These are phyloP conservation scores for Tachina grossa DNA, from an alignment of 2,888 invertebrate species.

Conservation along the genomic window DNA sequence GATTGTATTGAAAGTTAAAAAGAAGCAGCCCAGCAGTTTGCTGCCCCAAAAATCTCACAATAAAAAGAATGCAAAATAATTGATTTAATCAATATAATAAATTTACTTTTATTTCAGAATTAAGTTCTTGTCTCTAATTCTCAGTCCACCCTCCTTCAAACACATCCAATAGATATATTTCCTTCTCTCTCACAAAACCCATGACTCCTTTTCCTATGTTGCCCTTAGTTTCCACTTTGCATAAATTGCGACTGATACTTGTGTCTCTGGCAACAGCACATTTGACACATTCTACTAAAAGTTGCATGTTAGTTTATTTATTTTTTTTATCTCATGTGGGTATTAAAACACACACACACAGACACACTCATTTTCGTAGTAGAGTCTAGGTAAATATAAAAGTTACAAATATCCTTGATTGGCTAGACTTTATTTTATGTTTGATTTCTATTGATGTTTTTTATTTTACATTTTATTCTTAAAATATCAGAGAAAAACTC, in stretches of 20 bases:
- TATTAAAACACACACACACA: conserved; percentile 1
- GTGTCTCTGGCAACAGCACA: conserved; percentile 33
- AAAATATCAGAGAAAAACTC: conserved; percentile 40
- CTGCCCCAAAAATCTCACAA: not conserved
- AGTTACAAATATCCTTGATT: conserved; percentile 70
- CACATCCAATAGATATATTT: not conserved
- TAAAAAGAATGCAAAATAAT: not conserved
- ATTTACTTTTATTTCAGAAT: not conserved
- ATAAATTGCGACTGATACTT: conserved; percentile 25
- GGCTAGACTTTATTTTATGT: conserved; percentile 69
- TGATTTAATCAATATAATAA: not conserved
- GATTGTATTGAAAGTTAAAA: not conserved
- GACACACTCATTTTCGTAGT: conserved; percentile 52
- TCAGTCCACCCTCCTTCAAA: not conserved
- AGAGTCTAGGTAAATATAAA: conserved; percentile 68
- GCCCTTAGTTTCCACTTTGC: conserved; percentile 17
- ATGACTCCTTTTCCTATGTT: conserved; percentile 4
- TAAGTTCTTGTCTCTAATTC: not conserved
- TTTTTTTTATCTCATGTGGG: not conserved
- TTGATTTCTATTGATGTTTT: conserved; percentile 41
- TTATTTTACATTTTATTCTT: conserved; percentile 13
- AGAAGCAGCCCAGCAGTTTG: not conserved
- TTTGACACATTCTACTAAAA: conserved; percentile 30
- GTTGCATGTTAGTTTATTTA: conserved; percentile 15
- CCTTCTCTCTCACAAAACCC: not conserved